Evolutionary conservation across 2,888 invertebrate species (phyloP).

Genomic region (Resseliella maxima): DNA sequence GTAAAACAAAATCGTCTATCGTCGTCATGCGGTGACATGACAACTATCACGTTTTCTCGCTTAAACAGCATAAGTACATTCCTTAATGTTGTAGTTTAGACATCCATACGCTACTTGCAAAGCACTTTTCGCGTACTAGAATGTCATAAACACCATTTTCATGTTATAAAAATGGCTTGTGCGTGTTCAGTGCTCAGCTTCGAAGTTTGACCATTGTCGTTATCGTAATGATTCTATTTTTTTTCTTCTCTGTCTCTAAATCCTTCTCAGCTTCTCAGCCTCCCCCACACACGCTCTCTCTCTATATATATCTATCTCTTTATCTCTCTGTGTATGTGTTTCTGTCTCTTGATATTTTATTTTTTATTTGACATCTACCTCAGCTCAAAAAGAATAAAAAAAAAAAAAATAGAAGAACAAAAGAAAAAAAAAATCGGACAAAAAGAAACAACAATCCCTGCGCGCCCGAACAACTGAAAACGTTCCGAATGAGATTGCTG

Average conservation of each 20-base stretch:
- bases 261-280: too few relatives aligned
- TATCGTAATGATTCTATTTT: background rate
- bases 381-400: background rate
- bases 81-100: constrained; percentile 49
- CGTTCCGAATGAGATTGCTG: background rate
- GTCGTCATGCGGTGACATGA: constrained; percentile 17
- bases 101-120: background rate
- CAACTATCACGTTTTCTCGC: constrained; percentile 55
- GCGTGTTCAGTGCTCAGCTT: constrained; percentile 5
- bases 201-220: constrained; percentile 44
- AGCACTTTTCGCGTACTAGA: constrained; percentile 33
- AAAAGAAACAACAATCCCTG: background rate
- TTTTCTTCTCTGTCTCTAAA: too few relatives aligned
- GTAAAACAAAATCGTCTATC: constrained; percentile 21
- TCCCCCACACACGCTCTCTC: too few relatives aligned
- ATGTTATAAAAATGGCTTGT: constrained; percentile 12
- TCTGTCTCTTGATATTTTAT: background rate
- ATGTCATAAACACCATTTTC: constrained; percentile 31
- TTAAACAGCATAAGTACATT: constrained; percentile 49
- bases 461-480: background rate
- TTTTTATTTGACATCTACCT: background rate
- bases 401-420: too few relatives aligned
- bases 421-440: too few relatives aligned
- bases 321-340: background rate
- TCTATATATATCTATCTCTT: too few relatives aligned